Percentiles rank a stretch among this genome's conserved stretches.
Evolutionary conservation across 2,113 vertebrate genomes (phyloP).

Genomic region (Anhinga anhinga): DNA sequence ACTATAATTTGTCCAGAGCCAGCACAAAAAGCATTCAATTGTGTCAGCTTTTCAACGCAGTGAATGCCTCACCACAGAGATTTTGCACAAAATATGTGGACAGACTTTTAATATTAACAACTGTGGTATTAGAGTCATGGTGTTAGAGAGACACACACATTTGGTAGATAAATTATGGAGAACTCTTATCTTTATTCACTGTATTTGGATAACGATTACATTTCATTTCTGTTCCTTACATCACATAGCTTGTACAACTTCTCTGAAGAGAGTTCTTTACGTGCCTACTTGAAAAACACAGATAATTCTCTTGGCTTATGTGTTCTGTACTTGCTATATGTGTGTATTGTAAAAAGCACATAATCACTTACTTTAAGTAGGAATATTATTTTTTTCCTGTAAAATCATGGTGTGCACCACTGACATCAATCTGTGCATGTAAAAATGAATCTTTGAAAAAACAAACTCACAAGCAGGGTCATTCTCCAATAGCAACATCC

Average conservation of each 20-base stretch:
- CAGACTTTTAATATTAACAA: slow-evolving; percentile 29
- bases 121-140: not conserved
- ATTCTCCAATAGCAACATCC: not conserved
- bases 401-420: not conserved
- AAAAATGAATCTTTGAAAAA: not conserved
- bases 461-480: not conserved
- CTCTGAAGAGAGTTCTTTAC: not conserved
- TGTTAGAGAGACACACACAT: not conserved
- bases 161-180: not conserved
- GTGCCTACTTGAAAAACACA: not conserved
- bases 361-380: not conserved
- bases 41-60: slow-evolving; percentile 23
- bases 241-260: not conserved
- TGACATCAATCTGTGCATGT: not conserved
- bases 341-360: not conserved
- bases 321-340: not conserved
- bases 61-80: slow-evolving; percentile 10
- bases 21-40: slow-evolving; percentile 26
- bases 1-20: slow-evolving; percentile 22
- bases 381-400: not conserved
- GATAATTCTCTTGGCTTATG: not conserved
- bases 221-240: not conserved
- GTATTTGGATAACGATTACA: not conserved
- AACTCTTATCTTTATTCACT: not conserved
- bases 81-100: slow-evolving; percentile 28